Base-by-base conservation (phyloP, 2,888 invertebrate species). In the Taphrorychus bicolor region DNA sequence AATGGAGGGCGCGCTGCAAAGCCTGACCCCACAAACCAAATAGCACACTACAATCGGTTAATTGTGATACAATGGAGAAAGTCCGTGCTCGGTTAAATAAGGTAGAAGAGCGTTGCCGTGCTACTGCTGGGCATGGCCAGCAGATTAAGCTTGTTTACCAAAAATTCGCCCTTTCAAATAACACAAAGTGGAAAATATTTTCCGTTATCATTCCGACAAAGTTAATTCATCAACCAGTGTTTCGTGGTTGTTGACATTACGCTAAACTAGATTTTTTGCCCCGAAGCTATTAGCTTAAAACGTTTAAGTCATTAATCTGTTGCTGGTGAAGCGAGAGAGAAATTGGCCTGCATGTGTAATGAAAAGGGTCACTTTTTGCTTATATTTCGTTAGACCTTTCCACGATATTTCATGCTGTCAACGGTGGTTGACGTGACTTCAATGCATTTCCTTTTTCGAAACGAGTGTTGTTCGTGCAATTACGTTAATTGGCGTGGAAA, bases 31-130 rank as follows among this genome's bases (percentile, higher is more conserved):
- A 68, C 68, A 63, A 59, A 41, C 68, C 63, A 68, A 63, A 63
- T 68, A 68, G 59, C 59, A 63, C 63, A 59, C 52, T 63, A 63
- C 68, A 68, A 63, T 68, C 68, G 52, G 67, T 68, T 68, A 68
- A 68, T 68, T 68, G 68, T 63, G 63, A 63, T 68, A 68, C 68
- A 68, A 68, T 63, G 68, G 68, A 68, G 68, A 68, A 68, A 68
- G 68, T 63, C 63, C 40, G 68, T 59, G 53, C 49, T 59, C 57
- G 32, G 42, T 57, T 62, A 58, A 62, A 67, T 62, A 62, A 67
- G 62, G 61, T 62, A 59, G 14, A 24, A 9, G 67, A 18, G 58
- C 17, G 48, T 16, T 62, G 57, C 62, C 53, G 18, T 17, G 22
- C 40, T 48, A n/a, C 18, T 14, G 48, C 7, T 17, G 7, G 7